phyloP scores from a whole-genome alignment of 1,140 invertebrate species.

The Trachymyrmex cornetzi region DNA sequence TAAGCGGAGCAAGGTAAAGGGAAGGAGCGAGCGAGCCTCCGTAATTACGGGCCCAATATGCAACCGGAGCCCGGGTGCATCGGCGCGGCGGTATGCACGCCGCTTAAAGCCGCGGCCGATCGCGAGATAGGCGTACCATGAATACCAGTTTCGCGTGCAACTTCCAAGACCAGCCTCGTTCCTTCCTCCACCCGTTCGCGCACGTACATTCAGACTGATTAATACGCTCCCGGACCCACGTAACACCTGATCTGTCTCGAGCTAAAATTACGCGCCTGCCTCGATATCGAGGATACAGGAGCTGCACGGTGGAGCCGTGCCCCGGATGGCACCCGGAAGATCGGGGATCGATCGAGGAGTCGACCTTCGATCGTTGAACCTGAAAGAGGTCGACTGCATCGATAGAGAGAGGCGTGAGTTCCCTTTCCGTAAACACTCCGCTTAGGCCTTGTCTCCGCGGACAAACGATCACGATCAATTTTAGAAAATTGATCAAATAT shows the following conservation, averaged over 20 bases:
- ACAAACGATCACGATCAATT: not conserved
- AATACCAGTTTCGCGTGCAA: slow-evolving; percentile 78
- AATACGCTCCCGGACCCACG: slow-evolving; percentile 70
- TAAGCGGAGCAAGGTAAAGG: slow-evolving; percentile 70
- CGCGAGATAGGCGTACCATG: slow-evolving; percentile 83
- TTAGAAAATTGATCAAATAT: not conserved
- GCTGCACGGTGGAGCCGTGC: slow-evolving; percentile 6
- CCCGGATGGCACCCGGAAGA: slow-evolving; percentile 72
- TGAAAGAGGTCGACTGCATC: slow-evolving; percentile 46
- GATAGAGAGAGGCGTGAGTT: not conserved
- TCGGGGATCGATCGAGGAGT: slow-evolving; percentile 53
- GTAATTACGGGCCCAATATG: slow-evolving; percentile 83
- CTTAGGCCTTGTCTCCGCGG: not conserved
- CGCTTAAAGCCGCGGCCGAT: slow-evolving; percentile 76
- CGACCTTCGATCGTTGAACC: slow-evolving; percentile 73
- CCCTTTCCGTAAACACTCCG: not conserved
- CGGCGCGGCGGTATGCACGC: slow-evolving; percentile 74
- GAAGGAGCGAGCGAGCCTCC: slow-evolving; percentile 60
- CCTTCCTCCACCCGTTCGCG: slow-evolving; percentile 53
- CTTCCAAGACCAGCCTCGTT: slow-evolving; percentile 42
- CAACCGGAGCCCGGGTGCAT: slow-evolving; percentile 75
- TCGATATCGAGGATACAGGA: slow-evolving; percentile 38
- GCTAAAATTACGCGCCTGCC: slow-evolving; percentile 73
- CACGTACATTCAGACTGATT: slow-evolving; percentile 72
- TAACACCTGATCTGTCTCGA: slow-evolving; percentile 79